Conservation (phyloP, 2,797 vertebrate genomes). For the Acanthiza pusilla region DNA sequence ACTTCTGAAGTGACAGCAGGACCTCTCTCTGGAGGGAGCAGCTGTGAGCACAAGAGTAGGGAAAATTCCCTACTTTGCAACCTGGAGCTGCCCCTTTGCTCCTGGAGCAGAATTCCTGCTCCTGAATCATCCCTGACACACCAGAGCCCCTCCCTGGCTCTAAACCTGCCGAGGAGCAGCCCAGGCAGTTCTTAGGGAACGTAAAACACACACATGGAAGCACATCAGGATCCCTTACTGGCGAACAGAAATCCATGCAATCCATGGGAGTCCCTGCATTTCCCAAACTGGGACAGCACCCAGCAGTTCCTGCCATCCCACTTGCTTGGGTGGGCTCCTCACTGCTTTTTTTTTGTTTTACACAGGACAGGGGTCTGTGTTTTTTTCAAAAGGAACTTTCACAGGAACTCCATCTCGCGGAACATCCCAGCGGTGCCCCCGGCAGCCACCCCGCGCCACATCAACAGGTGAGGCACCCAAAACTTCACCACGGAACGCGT, state of each 20-base stretch:
- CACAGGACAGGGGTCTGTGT: background rate
- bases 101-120: background rate
- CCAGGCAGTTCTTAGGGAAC: background rate
- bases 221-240: too few relatives aligned
- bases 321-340: background rate
- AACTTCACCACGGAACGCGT: rapidly evolving
- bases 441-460: background rate
- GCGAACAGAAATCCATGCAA: background rate
- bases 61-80: background rate
- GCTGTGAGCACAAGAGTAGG: background rate
- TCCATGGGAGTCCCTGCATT: background rate
- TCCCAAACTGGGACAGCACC: background rate
- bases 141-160: background rate
- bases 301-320: background rate
- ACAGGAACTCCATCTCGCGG: background rate
- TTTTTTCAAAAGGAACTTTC: background rate
- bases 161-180: background rate
- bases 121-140: background rate
- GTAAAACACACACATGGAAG: background rate
- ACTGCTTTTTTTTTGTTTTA: background rate
- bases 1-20: background rate
- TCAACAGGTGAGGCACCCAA: conserved; percentile 17
- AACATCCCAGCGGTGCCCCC: rapidly evolving
- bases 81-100: background rate
- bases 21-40: background rate